These are phyloP conservation scores for Magallana ariakensis DNA, from an alignment of 1,140 invertebrate genomes.

Conservation along the genomic window DNA sequence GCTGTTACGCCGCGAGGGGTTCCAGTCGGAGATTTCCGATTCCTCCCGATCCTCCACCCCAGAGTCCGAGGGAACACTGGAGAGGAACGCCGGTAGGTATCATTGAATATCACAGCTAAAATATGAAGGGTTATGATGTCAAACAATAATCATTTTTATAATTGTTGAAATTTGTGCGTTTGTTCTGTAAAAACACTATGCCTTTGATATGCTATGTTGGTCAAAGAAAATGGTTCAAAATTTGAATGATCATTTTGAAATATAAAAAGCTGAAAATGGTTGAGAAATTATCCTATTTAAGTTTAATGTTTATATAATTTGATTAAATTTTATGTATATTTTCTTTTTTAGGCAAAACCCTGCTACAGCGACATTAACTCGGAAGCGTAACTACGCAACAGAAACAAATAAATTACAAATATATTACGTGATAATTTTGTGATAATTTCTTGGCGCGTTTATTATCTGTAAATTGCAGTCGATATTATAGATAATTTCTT, in stretches of 20 bases:
- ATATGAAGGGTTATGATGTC: too few relatives aligned
- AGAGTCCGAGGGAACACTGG: background rate
- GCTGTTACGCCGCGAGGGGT: conserved; percentile 33
- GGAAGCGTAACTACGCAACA: background rate
- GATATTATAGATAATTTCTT: too few relatives aligned
- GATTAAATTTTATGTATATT: background rate
- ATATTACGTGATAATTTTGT: background rate
- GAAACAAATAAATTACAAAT: background rate
- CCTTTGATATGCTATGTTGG: too few relatives aligned
- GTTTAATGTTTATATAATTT: background rate
- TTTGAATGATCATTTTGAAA: too few relatives aligned
- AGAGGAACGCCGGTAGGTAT: conserved; percentile 17
- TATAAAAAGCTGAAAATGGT: background rate
- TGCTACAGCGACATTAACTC: background rate
- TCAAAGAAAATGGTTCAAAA: too few relatives aligned
- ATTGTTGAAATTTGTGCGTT: too few relatives aligned
- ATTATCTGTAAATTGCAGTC: background rate
- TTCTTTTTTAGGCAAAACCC: background rate
- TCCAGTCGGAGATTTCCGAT: conserved; percentile 31
- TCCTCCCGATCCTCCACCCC: conserved; percentile 17
- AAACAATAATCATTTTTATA: too few relatives aligned
- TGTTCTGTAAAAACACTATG: too few relatives aligned
- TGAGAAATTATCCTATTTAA: background rate
- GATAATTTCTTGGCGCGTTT: background rate
- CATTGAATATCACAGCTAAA: background rate